Percentiles rank a stretch among this genome's conserved stretches.
Conservation (phyloP, 2,888 invertebrate species). For the Meteorus cinctellus region DNA sequence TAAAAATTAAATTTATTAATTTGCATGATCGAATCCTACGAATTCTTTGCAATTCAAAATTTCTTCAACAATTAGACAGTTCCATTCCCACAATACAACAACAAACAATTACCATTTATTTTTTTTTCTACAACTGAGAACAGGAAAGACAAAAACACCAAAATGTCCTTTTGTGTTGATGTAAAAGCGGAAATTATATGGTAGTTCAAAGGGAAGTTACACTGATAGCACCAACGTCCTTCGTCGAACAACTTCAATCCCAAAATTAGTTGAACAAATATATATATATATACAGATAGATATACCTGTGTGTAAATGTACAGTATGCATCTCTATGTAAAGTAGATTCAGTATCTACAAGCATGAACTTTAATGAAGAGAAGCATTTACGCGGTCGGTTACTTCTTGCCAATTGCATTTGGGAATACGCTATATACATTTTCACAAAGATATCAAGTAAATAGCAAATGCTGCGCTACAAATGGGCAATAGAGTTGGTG, state of each 20-base stretch:
- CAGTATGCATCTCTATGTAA: not conserved
- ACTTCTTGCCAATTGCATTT: slow-evolving; percentile 53
- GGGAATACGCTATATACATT: slow-evolving; percentile 46
- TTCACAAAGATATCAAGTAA: slow-evolving; percentile 47
- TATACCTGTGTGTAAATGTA: not conserved
- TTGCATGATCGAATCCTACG: no score
- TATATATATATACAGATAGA: not conserved
- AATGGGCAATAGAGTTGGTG: slow-evolving; percentile 52
- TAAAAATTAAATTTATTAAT: no score
- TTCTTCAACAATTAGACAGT: no score
- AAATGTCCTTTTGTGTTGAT: no score
- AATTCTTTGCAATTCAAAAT: no score
- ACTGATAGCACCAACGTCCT: not conserved
- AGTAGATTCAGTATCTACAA: not conserved
- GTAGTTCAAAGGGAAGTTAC: not conserved
- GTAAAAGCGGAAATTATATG: not conserved
- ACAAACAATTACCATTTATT: no score
- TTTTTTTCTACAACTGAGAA: no score
- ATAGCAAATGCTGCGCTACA: slow-evolving; percentile 48
- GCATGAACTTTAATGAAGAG: slow-evolving; percentile 21
- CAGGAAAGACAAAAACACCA: no score
- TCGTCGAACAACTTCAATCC: not conserved
- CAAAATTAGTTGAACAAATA: slow-evolving; percentile 2
- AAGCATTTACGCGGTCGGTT: slow-evolving; percentile 53
- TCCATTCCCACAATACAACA: no score